Evolutionary conservation across 2,888 invertebrate genomes (phyloP), one percentile per base, ranked within the genome.

Genomic region (Papilio gigon): DNA sequence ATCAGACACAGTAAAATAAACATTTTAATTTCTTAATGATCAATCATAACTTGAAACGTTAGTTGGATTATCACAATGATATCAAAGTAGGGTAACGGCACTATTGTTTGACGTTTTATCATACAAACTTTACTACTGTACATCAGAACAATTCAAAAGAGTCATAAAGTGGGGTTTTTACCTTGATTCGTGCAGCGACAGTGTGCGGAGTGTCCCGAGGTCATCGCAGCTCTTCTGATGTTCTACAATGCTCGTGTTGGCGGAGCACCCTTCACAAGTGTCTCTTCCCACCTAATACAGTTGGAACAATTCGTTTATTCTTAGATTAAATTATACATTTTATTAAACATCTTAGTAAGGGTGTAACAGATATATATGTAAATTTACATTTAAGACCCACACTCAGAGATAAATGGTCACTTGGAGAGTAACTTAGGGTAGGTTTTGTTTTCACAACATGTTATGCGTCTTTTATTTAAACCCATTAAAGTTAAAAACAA

Each of bases 201-300:
- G 66, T 47, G 47, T 44, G 65, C 53, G 65, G 25, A 30, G 67
- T 53, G 67, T 42, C 67, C 56, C 61, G 67, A 67, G 61, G 61
- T 67, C 67, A 60, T 42, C 50, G 50, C 40, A 27, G 40, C 67
- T 35, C 66, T 66, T 35, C 40, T 66, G 14, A 53, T 17, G 22
- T 35, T 30, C 37, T 17, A 27, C 25, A 25, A 50, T 53, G 17
- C 67, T 67, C 53, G 30, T 61, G 61, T 61, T 67, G 37, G 53
- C 50, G 11, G 53, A 67, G 66, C 66, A 66, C 66, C 12, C 59
- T 47, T 66, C 66, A 50, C 47, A 50, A 35, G 17, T 50, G 42
- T 58, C 33, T 33, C 22, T 40, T 17, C 42, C 14, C 14, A 37
- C 5, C 42, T 42, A 56, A 65, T 62, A 62, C 42, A 62, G 33